These are phyloP conservation scores for Pseudopipra pipra DNA, from an alignment of 2,113 vertebrate species.

Conservation along the genomic window DNA sequence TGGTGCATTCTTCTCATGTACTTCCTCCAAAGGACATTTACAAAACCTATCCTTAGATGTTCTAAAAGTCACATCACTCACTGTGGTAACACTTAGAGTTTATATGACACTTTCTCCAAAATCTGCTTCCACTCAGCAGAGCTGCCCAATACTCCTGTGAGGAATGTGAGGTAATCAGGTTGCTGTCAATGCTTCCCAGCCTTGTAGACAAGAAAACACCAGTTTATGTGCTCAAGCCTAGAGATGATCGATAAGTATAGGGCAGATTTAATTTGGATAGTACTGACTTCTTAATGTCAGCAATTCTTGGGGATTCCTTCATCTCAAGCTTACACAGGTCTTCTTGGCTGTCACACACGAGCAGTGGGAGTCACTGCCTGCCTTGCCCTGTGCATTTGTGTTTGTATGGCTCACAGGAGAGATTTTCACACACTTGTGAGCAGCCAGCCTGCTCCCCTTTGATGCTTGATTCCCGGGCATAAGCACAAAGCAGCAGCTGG, in stretches of 20 bases:
- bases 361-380: neutral
- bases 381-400: rapidly evolving
- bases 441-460: neutral
- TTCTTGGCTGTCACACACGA: neutral
- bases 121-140: neutral
- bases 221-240: neutral
- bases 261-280: neutral
- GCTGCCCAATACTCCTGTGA: neutral
- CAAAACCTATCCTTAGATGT: neutral
- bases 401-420: neutral
- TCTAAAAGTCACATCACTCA: neutral
- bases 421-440: neutral
- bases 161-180: neutral
- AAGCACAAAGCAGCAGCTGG: neutral
- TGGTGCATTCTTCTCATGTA: neutral
- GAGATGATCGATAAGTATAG: neutral
- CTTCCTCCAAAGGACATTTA: neutral
- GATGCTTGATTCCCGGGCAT: neutral
- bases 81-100: neutral
- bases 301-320: neutral
- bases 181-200: neutral
- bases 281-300: neutral
- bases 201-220: neutral
- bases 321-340: neutral
- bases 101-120: neutral